phyloP scores from a whole-genome alignment of 2,797 vertebrate genomes.

The Spheniscus humboldti region DNA sequence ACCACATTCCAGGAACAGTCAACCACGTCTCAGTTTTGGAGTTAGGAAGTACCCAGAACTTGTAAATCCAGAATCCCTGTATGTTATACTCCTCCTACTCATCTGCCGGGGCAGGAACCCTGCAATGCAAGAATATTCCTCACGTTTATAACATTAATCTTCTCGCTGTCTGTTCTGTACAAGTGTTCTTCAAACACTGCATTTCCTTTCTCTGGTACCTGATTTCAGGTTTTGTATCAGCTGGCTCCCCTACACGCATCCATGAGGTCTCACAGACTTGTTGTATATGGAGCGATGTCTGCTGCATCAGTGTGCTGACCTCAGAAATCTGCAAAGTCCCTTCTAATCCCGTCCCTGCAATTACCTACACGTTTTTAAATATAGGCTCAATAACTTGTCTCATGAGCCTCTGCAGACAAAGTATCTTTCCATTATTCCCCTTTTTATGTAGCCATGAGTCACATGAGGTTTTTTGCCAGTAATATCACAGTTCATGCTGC shows the following conservation, averaged over 20 bases:
- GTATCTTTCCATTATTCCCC: background rate
- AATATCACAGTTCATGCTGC: background rate
- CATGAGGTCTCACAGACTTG: background rate
- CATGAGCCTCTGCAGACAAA: background rate
- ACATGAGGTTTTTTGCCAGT: background rate
- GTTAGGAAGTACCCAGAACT: background rate
- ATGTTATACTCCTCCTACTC: background rate
- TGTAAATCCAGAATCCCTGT: background rate
- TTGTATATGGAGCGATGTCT: rapidly evolving
- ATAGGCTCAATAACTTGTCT: background rate
- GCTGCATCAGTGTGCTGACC: background rate
- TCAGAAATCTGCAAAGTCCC: background rate
- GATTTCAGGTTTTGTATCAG: background rate
- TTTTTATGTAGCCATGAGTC: background rate
- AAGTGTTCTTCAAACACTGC: background rate
- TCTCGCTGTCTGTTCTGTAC: rapidly evolving
- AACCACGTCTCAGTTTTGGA: background rate
- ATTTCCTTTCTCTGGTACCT: background rate
- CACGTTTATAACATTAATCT: background rate
- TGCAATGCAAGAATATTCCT: background rate
- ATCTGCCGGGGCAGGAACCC: background rate
- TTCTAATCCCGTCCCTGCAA: background rate
- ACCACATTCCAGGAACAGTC: background rate
- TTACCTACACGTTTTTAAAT: background rate
- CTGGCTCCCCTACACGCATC: background rate